phyloP scores from a whole-genome alignment of 2,888 invertebrate species.

The Scaptomyza flava region DNA sequence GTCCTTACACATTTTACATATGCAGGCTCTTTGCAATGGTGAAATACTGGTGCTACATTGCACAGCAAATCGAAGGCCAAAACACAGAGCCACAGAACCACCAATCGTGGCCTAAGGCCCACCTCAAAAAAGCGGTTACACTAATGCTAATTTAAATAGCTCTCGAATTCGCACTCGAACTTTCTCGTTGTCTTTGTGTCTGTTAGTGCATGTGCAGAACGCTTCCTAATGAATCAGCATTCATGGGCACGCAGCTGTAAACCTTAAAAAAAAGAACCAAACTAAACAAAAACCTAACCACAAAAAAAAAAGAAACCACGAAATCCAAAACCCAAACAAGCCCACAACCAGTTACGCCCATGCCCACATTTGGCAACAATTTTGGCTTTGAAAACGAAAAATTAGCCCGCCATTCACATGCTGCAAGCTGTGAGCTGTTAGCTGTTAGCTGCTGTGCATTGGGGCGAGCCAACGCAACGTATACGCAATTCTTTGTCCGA shows the following conservation, averaged over 20 bases:
- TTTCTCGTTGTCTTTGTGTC: neutral
- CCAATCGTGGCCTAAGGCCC: slow-evolving; percentile 22
- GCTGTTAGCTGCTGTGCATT: neutral
- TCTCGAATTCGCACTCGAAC: slow-evolving; percentile 5
- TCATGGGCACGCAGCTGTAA: slow-evolving; percentile 52
- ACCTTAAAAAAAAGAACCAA: slow-evolving; percentile 7
- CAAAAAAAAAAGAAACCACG: slow-evolving; percentile 17
- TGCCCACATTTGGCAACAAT: slow-evolving; percentile 32
- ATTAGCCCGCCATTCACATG: slow-evolving; percentile 55
- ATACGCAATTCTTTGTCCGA: slow-evolving; percentile 47
- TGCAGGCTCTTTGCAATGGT: slow-evolving; percentile 2
- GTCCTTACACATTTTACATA: slow-evolving; percentile 6
- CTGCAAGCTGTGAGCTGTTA: neutral
- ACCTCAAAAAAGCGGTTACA: slow-evolving; percentile 42
- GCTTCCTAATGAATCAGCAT: slow-evolving; percentile 70
- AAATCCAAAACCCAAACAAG: slow-evolving; percentile 36
- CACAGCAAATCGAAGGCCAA: slow-evolving; percentile 22
- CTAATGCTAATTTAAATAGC: slow-evolving; percentile 69
- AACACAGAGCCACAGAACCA: slow-evolving; percentile 40
- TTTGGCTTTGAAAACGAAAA: slow-evolving; percentile 50
- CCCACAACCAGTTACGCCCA: slow-evolving; percentile 45
- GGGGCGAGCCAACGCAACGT: slow-evolving; percentile 44
- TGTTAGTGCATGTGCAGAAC: slow-evolving; percentile 24
- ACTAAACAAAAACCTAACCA: slow-evolving; percentile 4
- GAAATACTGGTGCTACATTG: slow-evolving; percentile 8